Evolutionary conservation across 1,140 invertebrate species (phyloP), one percentile per base, ranked within the genome.

Genomic region (Caenorhabditis tropicalis): DNA sequence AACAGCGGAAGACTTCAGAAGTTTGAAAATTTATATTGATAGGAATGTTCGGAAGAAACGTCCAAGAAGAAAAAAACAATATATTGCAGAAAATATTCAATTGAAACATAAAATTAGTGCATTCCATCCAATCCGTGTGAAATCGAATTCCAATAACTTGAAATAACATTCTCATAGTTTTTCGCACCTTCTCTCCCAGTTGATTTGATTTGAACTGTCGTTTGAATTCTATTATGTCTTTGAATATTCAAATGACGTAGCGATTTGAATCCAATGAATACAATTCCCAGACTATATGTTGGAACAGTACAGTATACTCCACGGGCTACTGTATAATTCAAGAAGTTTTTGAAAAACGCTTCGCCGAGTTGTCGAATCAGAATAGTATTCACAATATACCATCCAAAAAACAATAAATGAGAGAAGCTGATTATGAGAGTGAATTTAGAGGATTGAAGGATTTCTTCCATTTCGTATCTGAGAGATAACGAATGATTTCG

Each of bases 381-480:
- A 33, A 65, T 15, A n/a, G 58, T 36, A 3, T n/a, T 19, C 1
- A 36, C 19, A 16, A 65, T 19, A 36, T 65, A 65, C 58, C 58
- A 65, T 19, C 58, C 58, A 19, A 36, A 33, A 19, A 65, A 65
- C 7, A 65, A 33, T n/a, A 36, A 33, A 65, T 65, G 58, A 16
- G 31, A 33, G 31, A 65, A 65, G 24, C 58, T 65, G 29, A 65
- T 36, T 3, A 36, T 65, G 4, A 65, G 31, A 16, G 58, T 65
- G 29, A 65, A 65, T 36, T 65, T 65, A 1, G 58, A 65, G 2
- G 58, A 65, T 65, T 65, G 58, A 33, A 36, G 2, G 15, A 65
- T 65, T 36, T 65, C 58, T 65, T 65, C 58, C 58, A 65, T 33
- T 65, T 65, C 58, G 2, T 65, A 65, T n/a, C 58, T 29, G 19